Base-by-base conservation (phyloP, 1,140 invertebrate genomes). In the Manduca sexta region DNA sequence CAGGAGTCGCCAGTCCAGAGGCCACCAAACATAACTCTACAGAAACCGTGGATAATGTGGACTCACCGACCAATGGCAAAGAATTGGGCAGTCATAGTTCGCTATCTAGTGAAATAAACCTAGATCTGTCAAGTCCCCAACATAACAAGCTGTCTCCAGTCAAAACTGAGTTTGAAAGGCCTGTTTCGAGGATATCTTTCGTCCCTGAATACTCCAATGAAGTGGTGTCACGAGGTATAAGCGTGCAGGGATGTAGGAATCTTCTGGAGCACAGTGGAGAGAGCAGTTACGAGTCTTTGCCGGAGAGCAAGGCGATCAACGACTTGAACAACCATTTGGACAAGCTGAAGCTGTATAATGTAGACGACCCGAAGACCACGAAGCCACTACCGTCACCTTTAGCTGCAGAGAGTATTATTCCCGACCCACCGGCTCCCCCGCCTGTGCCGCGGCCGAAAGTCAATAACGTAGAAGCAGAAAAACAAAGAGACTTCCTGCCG, bases 1-100 rank as follows among this genome's bases (percentile, higher is more conserved):
- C 87, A 1, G 88, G 87, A 1, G 87, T 89, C 2, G 88, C 88
- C 4, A 89, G 88, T 64, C 88, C 88, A 0, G 86, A 87, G 40
- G 83, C 84, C 2, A 87, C 88, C 0, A 87, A 88, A 63, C 75
- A 86, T 37, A 87, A 87, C 37, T 82, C 83, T 3, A 86, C 86
- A 0, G 87, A 86, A 50, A 84, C 82, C 0, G 84, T 82, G 0
- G 78, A 85, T 39, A 81, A 86, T 42, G 84, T 86, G 0, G 81
- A 86, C 40, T 86, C 82, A 0, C 86, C 84, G 0, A 65, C 69
- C 6, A 81, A 84, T 12, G 79, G 78, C 13, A 86, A 86, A 35
- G 83, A 86, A 30, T 48, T 84, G 2, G 80, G 80, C 4, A 84
- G 81, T 18, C 85, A 76, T 49, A 88, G 86, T 51, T 87, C 87